Evolutionary conservation across 2,113 vertebrate species (phyloP).

Genomic region (Lichenostomus cassidix): DNA sequence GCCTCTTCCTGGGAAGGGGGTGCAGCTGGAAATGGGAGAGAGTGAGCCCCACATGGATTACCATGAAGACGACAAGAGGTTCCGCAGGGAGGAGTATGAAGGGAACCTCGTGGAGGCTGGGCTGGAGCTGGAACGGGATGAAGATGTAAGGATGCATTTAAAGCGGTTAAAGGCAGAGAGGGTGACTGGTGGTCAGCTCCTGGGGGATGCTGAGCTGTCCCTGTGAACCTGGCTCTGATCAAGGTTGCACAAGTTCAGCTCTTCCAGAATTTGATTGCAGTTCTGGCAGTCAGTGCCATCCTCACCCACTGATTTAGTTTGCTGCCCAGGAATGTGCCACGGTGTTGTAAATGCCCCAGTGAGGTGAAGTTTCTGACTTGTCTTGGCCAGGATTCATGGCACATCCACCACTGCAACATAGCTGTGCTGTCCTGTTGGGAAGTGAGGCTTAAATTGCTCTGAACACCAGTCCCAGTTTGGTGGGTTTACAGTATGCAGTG

Average conservation of each 20-base stretch:
- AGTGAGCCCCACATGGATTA: slow-evolving; percentile 75
- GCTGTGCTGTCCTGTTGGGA: not conserved
- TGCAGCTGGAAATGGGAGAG: slow-evolving; percentile 72
- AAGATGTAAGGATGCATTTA: slow-evolving; percentile 77
- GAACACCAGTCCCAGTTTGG: not conserved
- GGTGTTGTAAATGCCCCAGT: not conserved
- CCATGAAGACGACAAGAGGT: slow-evolving; percentile 86
- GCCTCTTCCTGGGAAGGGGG: slow-evolving; percentile 66
- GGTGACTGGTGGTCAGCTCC: not conserved
- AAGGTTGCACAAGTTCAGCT: not conserved
- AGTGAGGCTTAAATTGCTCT: not conserved
- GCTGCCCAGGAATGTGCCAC: not conserved
- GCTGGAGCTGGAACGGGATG: slow-evolving; percentile 90
- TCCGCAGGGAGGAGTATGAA: slow-evolving; percentile 88
- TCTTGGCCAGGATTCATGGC: not conserved
- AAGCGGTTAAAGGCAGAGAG: not conserved
- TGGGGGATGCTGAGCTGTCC: not conserved
- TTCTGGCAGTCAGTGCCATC: not conserved
- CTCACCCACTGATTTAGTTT: not conserved
- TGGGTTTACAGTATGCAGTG: not conserved
- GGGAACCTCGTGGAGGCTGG: slow-evolving; percentile 89
- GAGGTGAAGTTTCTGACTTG: not conserved
- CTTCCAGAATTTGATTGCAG: not conserved
- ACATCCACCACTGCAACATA: not conserved
- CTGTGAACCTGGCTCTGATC: not conserved